Conservation (phyloP, 1,140 invertebrate genomes). For the Aethina tumida region DNA sequence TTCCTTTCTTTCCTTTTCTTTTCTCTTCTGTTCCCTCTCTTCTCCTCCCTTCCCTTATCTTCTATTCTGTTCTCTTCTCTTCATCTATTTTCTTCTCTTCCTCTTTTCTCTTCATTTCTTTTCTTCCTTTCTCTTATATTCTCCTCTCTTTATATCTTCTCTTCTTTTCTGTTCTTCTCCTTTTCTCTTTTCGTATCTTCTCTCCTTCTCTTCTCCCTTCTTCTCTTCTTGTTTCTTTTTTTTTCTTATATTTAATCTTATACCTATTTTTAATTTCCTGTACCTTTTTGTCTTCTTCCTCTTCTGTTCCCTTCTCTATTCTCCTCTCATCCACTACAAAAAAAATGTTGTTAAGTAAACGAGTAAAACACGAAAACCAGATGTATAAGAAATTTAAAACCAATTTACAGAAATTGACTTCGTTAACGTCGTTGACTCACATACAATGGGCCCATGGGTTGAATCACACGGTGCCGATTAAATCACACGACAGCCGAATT, state of each 20-base stretch:
- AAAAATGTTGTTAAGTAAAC: too few relatives aligned
- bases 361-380: too few relatives aligned
- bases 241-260: not conserved
- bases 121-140: conserved; percentile 6
- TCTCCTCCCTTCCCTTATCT: conserved; percentile 4
- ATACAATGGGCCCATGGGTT: too few relatives aligned
- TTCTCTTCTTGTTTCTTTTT: not conserved
- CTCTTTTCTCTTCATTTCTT: conserved; percentile 5
- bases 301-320: too few relatives aligned
- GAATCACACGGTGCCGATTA: too few relatives aligned
- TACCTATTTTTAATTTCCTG: conserved; percentile 2
- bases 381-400: too few relatives aligned
- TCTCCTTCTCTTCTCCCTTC: not conserved
- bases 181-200: conserved; percentile 4
- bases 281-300: too few relatives aligned
- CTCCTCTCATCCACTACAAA: too few relatives aligned
- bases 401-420: too few relatives aligned
- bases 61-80: not conserved
- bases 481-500: too few relatives aligned
- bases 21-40: conserved; percentile 3
- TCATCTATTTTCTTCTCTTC: conserved; percentile 3
- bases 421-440: too few relatives aligned
- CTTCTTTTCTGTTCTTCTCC: conserved; percentile 1
- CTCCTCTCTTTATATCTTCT: conserved; percentile 1
- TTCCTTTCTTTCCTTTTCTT: conserved; percentile 1